These are phyloP conservation scores for Cotesia vestalis DNA, from an alignment of 1,140 invertebrate genomes.

Conservation along the genomic window DNA sequence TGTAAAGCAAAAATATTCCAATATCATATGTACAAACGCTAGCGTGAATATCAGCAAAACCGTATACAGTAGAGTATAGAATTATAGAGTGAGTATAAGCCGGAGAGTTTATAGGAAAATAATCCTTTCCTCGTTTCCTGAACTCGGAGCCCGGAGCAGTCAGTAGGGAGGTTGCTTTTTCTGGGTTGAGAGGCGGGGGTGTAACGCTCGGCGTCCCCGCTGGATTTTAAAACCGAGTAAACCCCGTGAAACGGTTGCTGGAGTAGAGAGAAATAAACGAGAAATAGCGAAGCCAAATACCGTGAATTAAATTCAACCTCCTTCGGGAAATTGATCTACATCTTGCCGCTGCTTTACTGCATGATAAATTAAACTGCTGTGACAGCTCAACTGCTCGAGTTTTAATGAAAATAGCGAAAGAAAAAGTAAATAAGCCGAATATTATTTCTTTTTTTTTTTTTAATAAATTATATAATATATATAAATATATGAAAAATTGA, in stretches of 20 bases:
- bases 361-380: conserved; percentile 17
- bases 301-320: conserved; percentile 25
- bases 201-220: neutral
- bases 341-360: conserved; percentile 18
- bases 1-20: conserved; percentile 25
- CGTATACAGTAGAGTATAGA: conserved; percentile 4
- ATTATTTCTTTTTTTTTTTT: too few species aligned
- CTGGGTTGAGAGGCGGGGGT: neutral
- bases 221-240: conserved; percentile 12
- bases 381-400: conserved; percentile 12
- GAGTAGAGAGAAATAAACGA: conserved; percentile 22
- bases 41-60: conserved; percentile 19
- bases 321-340: conserved; percentile 15
- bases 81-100: neutral
- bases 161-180: conserved; percentile 4
- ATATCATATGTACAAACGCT: conserved; percentile 23
- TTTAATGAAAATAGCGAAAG: conserved; percentile 4
- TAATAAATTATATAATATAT: too few species aligned
- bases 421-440: conserved; percentile 18
- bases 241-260: conserved; percentile 18
- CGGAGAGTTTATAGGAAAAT: conserved; percentile 29
- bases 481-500: too few species aligned
- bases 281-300: conserved; percentile 28
- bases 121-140: conserved; percentile 23
- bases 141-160: conserved; percentile 3